Percentiles rank a stretch among this genome's conserved stretches.
phyloP scores from a whole-genome alignment of 2,797 vertebrate genomes.

The Poeciliopsis gracilis region DNA sequence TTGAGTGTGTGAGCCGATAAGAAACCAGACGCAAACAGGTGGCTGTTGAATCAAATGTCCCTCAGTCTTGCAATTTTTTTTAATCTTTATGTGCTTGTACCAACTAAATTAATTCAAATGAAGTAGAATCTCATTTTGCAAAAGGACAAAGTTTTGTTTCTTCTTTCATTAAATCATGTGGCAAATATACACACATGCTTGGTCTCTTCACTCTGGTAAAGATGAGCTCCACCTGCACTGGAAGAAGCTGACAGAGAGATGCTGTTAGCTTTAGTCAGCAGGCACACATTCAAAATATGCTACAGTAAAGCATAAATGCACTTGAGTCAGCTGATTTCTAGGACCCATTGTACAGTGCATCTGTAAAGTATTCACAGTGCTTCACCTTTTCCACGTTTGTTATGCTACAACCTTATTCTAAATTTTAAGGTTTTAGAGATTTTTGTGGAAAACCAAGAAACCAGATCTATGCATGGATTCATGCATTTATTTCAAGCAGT shows the following conservation, averaged over 20 bases:
- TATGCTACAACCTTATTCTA: background rate
- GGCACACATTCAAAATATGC: background rate
- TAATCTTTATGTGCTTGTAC: conserved; percentile 20
- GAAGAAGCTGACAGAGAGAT: conserved; percentile 7
- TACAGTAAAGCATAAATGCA: conserved; percentile 12
- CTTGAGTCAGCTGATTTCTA: background rate
- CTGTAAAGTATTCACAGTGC: background rate
- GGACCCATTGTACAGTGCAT: background rate
- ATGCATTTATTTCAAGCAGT: background rate
- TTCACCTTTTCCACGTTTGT: background rate
- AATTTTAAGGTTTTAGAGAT: background rate
- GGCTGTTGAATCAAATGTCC: conserved; percentile 29
- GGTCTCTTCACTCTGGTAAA: conserved; percentile 16
- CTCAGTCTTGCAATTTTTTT: conserved; percentile 1
- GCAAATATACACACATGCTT: conserved; percentile 22
- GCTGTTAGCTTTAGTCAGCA: conserved; percentile 1
- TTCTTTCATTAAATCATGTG: background rate
- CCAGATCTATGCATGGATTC: background rate
- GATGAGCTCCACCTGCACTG: conserved; percentile 45
- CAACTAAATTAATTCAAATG: conserved; percentile 41
- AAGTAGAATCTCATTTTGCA: conserved; percentile 17
- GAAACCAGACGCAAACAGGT: conserved; percentile 15
- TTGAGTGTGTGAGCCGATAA: conserved; percentile 29
- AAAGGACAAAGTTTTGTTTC: conserved; percentile 21
- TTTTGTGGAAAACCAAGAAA: background rate